A percentile compares a stretch with the other conserved stretches of the same genome.
phyloP scores from a whole-genome alignment of 1,140 invertebrate species.

The Pseudomyrmex pallidus region DNA sequence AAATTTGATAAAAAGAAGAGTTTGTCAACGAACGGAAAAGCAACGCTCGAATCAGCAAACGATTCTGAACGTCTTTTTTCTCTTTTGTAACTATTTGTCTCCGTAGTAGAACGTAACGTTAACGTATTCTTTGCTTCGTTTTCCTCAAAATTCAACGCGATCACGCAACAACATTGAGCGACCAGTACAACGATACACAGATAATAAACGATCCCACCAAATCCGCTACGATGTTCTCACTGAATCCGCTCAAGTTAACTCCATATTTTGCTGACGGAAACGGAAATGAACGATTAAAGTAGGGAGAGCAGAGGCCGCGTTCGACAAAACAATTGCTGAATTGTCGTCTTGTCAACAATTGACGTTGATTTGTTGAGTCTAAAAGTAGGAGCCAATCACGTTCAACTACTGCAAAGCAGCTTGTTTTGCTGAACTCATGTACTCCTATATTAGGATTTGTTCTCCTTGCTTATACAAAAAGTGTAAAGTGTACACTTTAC shows the following conservation, averaged over 20 bases:
- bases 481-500: too few relatives aligned
- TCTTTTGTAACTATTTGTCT: background rate
- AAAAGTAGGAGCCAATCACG: too few relatives aligned
- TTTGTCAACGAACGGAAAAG: slow-evolving; percentile 73
- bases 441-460: too few relatives aligned
- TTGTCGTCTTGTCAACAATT: too few relatives aligned
- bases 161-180: background rate
- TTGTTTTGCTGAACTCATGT: too few relatives aligned
- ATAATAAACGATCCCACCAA: background rate
- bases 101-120: too few relatives aligned
- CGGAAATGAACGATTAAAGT: background rate
- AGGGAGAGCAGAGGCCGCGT: too few relatives aligned
- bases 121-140: background rate
- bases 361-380: too few relatives aligned
- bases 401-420: too few relatives aligned
- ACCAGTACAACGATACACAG: background rate
- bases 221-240: background rate
- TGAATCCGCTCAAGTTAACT: background rate
- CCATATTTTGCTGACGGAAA: background rate
- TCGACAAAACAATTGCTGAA: too few relatives aligned
- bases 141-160: background rate
- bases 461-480: too few relatives aligned
- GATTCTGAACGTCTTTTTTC: background rate
- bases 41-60: background rate
- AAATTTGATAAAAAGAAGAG: slow-evolving; percentile 40